Evolutionary conservation across 92 coral and sea anemone species (phyloP), one percentile per base, ranked within the genome.

Genomic region (Epizoanthus fatuus): DNA sequence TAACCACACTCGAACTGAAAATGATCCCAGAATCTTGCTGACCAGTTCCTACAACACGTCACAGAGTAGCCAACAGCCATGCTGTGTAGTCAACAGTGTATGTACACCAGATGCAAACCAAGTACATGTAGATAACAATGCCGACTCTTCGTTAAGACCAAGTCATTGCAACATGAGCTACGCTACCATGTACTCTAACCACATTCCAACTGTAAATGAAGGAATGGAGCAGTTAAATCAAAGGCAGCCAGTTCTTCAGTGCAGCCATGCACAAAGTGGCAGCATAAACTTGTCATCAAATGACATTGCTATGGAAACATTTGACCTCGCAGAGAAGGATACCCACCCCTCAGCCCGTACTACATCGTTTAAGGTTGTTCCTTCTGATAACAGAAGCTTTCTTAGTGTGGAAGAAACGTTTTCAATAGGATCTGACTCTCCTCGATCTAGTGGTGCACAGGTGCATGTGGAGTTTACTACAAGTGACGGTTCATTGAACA

Each of bases 361-460:
- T 77, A 77, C 82, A n/a, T 60, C 82, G 6, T 77, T 77, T 40
- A 77, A 44, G 69, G 70, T 77, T 59, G 70, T 77, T 37, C 57
- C 82, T 8, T 42, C 70, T 5, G 82, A 77, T 42, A 60, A 42
- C 72, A 66, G 72, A 66, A 66, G 72, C 10, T 44, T 60, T 13
- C 69, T 77, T 5, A 77, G 63, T 60, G 82, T 60, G 20, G 69
- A 77, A 38, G 82, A 77, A 4, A 40, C 82, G 25, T 58, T 42
- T 39, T 60, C 82, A 35, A 55, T 62, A 22, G 49, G 66, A 66
- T 66, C 76, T 2, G 75, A 81, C 29, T 51, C 75, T 16, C 63
- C 74, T 25, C 47, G 64, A 13, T 66, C 85, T 4, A 81, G 85
- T 66, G 85, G 63, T 29, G 74, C 85, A 14, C 85, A 81, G 76